Base-by-base conservation (phyloP, 2,888 invertebrate genomes). In the Phytoseiulus persimilis region DNA sequence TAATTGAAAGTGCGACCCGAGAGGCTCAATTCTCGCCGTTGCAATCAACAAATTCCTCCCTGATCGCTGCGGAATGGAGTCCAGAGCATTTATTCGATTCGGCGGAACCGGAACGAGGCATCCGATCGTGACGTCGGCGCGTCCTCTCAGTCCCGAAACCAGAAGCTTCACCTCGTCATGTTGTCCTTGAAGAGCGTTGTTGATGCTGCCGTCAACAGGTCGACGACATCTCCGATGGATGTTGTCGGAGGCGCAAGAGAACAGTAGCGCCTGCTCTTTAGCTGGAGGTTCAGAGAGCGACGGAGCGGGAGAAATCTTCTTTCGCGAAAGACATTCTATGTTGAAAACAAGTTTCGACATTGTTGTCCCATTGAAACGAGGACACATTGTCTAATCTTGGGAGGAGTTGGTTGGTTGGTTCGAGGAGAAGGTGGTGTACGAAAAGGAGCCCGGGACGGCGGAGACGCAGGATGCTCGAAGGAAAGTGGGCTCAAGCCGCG, bases 351-450 rank as follows among this genome's bases (percentile, higher is more conserved):
- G 65, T 65, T 65, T 65, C 65, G 18, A 65, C 65, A 65, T 23
- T 28, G 65, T 28, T 65, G 65, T 65, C 28, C 65, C 65, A 65
- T 65, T 65, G 65, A 28, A 65, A 65, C 65, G 65, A 65, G 65
- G 65, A 65, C 65, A 65, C 65, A 65, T 65, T 65, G 65, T 65
- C 65, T 65, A 65, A 65, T 65, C 65, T 65, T 65, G 65, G 65
- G 65, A 65, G 65, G 65, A 65, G 65, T 65, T 65, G 65, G 65
- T 65, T 65, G 65, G 65, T 65, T 65, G 2, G 65, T 65, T 65
- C 65, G 65, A 65, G 65, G 65, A 28, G 65, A 65, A 65, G 65
- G 65, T 23, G 65, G 65, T 65, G 65, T 65, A 65, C 28, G 65
- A 65, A 65, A 65, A 65, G 65, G 65, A 65, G 14, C 65, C 18